A percentile compares a stretch with the other conserved stretches of the same genome.
Evolutionary conservation across 2,113 vertebrate species (phyloP).

Genomic region (Neodon shergylaensis): DNA sequence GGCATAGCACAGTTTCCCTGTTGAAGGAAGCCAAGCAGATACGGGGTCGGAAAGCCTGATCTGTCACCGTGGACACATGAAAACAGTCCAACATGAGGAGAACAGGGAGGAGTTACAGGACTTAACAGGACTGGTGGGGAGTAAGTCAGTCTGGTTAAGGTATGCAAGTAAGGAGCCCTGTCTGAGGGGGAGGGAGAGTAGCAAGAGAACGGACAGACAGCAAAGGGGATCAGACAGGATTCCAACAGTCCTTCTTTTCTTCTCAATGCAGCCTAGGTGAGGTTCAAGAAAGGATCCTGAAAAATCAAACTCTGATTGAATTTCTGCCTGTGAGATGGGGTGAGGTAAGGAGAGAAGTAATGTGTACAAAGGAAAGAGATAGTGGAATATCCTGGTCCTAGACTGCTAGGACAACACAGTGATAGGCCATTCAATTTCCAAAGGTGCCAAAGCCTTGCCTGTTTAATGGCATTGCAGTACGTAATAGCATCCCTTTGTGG

Average conservation of each 20-base stretch:
- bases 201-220: background rate
- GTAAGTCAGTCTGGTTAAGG: background rate
- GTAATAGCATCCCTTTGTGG: background rate
- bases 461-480: background rate
- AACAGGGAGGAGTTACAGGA: background rate
- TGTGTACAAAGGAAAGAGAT: background rate
- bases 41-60: too few relatives aligned
- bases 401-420: background rate
- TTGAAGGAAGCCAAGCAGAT: background rate
- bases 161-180: background rate
- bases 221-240: background rate
- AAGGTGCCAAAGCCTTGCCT: background rate
- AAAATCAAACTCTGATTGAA: background rate
- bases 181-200: background rate
- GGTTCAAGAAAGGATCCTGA: background rate
- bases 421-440: background rate
- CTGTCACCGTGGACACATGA: background rate
- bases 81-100: background rate
- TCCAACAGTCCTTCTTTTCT: background rate
- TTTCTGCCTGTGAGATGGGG: background rate
- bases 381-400: background rate
- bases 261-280: background rate
- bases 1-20: too few relatives aligned
- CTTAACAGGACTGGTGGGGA: background rate
- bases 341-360: background rate